Evolutionary conservation across 2,888 invertebrate species (phyloP).

Genomic region (Rosalia funebris): DNA sequence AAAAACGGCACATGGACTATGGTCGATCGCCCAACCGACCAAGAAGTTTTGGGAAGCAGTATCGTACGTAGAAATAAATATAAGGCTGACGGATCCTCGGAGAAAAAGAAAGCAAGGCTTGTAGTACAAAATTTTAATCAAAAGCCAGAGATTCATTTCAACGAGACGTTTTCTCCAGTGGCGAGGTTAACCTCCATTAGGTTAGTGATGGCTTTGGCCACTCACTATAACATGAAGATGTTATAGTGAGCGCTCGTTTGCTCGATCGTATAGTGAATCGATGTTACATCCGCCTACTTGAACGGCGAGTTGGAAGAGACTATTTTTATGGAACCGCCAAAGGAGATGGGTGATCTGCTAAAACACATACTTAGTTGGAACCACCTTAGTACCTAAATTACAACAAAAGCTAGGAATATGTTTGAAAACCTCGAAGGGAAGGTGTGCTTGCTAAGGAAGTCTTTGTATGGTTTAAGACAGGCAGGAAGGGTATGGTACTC

Average conservation of each 20-base stretch:
- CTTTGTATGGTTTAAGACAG: not conserved
- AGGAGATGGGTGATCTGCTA: not conserved
- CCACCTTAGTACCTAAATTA: too few species aligned
- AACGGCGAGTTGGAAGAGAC: too few species aligned
- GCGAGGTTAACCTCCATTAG: not conserved
- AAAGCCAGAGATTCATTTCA: not conserved
- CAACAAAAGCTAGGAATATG: not conserved
- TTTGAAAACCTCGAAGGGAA: not conserved
- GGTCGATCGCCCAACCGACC: not conserved
- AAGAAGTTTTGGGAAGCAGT: not conserved
- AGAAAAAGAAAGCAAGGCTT: not conserved
- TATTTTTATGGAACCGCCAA: not conserved
- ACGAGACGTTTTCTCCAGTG: not conserved
- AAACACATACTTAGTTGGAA: not conserved
- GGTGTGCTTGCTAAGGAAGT: not conserved
- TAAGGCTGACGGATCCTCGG: not conserved
- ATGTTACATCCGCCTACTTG: not conserved
- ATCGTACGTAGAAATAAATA: not conserved
- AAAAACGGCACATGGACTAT: not conserved
- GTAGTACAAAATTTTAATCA: not conserved
- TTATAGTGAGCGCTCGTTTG: too few species aligned
- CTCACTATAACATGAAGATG: not conserved
- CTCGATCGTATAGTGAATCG: too few species aligned
- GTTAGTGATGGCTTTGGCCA: not conserved
- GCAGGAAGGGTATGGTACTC: not conserved